Percentiles rank a stretch among this genome's conserved stretches.
These are phyloP conservation scores for Chionomys nivalis DNA, from an alignment of 2,113 vertebrate species.

Conservation along the genomic window DNA sequence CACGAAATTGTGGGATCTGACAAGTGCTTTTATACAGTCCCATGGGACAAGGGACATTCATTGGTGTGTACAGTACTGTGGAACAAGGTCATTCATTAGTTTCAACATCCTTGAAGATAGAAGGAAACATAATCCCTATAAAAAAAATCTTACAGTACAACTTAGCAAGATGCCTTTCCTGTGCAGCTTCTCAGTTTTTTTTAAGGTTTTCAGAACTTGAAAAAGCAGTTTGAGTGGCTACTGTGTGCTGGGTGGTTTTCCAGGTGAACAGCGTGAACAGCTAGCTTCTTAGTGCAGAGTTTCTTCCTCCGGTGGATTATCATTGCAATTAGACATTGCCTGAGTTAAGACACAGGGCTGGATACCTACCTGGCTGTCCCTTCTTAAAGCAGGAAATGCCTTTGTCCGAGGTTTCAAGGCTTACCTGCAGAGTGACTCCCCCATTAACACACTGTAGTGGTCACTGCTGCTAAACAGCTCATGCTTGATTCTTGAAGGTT, in stretches of 20 bases:
- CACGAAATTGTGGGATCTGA: constrained; percentile 35
- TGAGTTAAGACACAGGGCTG: constrained; percentile 45
- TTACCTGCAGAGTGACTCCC: not conserved
- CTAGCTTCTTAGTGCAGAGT: not conserved
- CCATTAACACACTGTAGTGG: constrained; percentile 11
- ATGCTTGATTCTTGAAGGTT: constrained; percentile 52
- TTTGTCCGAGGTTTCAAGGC: constrained; percentile 62
- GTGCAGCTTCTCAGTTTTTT: constrained; percentile 3
- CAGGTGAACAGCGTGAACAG: not conserved
- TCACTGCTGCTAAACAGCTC: constrained; percentile 23
- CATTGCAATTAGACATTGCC: not conserved
- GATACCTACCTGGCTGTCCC: constrained; percentile 43
- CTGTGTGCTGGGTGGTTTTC: not conserved
- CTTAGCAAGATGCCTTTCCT: constrained; percentile 6
- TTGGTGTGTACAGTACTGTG: constrained; percentile 31
- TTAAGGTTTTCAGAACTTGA: constrained; percentile 46
- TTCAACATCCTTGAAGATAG: constrained; percentile 39
- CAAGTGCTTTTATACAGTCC: not conserved
- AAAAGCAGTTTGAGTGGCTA: constrained; percentile 22
- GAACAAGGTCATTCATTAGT: constrained; percentile 56
- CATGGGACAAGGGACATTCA: not conserved
- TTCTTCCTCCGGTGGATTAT: constrained; percentile 44
- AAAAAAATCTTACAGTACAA: not conserved
- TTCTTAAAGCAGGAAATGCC: constrained; percentile 13
- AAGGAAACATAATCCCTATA: constrained; percentile 60